A percentile compares a stretch with the other conserved stretches of the same genome.
phyloP scores from a whole-genome alignment of 1,140 invertebrate species.

The Panulirus ornatus region DNA sequence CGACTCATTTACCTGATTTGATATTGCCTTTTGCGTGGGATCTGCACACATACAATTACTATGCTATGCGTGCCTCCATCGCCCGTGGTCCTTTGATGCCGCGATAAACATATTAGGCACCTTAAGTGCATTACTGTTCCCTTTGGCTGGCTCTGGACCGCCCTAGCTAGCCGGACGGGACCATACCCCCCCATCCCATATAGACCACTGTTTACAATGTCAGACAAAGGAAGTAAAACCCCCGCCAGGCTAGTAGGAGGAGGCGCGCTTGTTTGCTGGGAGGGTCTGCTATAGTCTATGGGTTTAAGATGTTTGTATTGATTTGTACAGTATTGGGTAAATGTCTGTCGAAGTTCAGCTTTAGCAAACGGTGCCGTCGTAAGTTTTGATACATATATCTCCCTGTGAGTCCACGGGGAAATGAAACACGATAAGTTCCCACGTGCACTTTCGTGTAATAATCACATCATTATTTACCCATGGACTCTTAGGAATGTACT shows the following conservation, averaged over 20 bases:
- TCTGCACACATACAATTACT: conserved; percentile 23
- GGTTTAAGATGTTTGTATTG: too few relatives aligned
- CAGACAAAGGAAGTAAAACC: conserved; percentile 20
- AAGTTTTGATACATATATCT: too few relatives aligned
- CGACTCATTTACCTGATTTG: neutral
- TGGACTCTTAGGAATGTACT: too few relatives aligned
- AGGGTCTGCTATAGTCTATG: neutral
- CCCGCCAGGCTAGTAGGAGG: neutral
- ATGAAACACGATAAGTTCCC: too few relatives aligned
- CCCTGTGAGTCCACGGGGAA: too few relatives aligned
- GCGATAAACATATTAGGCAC: conserved; percentile 28
- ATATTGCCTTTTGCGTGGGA: neutral
- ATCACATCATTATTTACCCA: too few relatives aligned
- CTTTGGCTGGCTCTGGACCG: neutral
- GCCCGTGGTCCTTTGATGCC: conserved; percentile 25
- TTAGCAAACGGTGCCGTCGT: too few relatives aligned
- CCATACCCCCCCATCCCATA: too few relatives aligned
- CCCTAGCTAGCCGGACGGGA: neutral
- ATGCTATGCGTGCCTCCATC: conserved; percentile 25
- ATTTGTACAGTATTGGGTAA: too few relatives aligned
- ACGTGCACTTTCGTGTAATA: too few relatives aligned
- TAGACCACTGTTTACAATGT: neutral
- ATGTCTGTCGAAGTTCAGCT: too few relatives aligned
- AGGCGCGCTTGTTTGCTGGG: conserved; percentile 12
- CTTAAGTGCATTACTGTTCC: conserved; percentile 10